Conservation (phyloP, 2,888 invertebrate genomes). For the Selenia dentaria region DNA sequence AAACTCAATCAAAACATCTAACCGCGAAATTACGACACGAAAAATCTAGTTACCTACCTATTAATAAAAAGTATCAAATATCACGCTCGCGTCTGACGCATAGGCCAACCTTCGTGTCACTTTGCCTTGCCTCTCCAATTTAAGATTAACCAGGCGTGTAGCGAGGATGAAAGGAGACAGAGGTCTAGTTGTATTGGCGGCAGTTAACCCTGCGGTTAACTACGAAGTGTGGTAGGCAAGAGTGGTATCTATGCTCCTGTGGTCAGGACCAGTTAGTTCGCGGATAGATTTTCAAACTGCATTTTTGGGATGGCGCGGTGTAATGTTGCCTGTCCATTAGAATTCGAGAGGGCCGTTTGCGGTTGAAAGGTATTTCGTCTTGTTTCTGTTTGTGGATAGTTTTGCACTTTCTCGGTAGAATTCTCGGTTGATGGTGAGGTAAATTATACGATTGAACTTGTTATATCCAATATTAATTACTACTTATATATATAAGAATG, state of each 20-base stretch:
- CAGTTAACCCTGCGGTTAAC: conserved; percentile 23
- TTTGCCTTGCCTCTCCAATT: conserved; percentile 25
- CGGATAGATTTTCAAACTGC: conserved; percentile 58
- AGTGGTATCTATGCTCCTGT: conserved; percentile 46
- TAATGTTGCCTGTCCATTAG: conserved; percentile 44
- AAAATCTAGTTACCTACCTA: conserved; percentile 13
- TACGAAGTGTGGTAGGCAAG: conserved; percentile 44
- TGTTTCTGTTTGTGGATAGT: conserved; percentile 22
- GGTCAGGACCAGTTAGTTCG: conserved; percentile 63
- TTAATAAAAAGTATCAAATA: conserved; percentile 26
- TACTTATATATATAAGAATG: too few species aligned
- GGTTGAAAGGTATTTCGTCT: conserved; percentile 28
- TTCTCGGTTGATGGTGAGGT: too few species aligned
- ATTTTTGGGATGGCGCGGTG: conserved; percentile 68
- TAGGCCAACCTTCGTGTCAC: conserved; percentile 34
- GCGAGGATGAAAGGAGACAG: conserved; percentile 12
- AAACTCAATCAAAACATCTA: conserved; percentile 21
- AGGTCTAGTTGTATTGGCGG: conserved; percentile 21
- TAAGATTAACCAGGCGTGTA: conserved; percentile 19
- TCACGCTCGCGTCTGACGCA: conserved; percentile 19
- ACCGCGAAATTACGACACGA: conserved; percentile 30
- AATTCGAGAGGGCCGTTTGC: conserved; percentile 47
- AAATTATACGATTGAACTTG: too few species aligned
- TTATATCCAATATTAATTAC: too few species aligned
- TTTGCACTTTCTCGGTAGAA: conserved; percentile 5